Conservation (phyloP, 2,797 vertebrate species). For the Heliangelus exortis region DNA sequence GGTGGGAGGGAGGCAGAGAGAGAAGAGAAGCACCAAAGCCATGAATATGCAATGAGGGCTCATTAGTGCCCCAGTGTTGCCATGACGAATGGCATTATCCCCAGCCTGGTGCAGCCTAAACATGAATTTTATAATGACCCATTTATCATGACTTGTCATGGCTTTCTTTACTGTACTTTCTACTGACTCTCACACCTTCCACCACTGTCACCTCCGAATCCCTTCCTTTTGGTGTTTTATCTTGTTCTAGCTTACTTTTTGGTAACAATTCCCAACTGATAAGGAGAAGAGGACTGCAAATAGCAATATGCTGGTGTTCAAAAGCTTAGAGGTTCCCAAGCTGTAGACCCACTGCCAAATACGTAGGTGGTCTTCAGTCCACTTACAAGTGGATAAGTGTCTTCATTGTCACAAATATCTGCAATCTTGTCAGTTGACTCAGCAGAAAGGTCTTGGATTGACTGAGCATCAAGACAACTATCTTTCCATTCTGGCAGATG, state of each 20-base stretch:
- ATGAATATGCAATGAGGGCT: constrained; percentile 89
- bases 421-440: constrained; percentile 62
- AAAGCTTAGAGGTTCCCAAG: background rate
- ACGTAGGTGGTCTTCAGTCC: constrained; percentile 45
- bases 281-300: background rate
- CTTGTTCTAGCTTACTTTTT: constrained; percentile 1
- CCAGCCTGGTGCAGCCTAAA: constrained; percentile 83
- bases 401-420: constrained; percentile 50
- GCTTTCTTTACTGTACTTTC: constrained; percentile 75
- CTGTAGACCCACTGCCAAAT: background rate
- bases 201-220: constrained; percentile 40
- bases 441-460: constrained; percentile 50
- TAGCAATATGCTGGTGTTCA: background rate
- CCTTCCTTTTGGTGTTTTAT: constrained; percentile 57
- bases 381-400: constrained; percentile 45
- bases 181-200: constrained; percentile 74
- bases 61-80: constrained; percentile 84
- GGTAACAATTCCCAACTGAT: background rate
- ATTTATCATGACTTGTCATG: constrained; percentile 88
- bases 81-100: constrained; percentile 87
- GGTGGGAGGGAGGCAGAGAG: constrained; percentile 72
- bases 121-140: constrained; percentile 88
- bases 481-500: constrained; percentile 59
- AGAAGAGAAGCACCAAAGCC: constrained; percentile 59
- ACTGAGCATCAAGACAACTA: constrained; percentile 41